Evolutionary conservation across 2,113 vertebrate species (phyloP).

Genomic region (Proteles cristata): DNA sequence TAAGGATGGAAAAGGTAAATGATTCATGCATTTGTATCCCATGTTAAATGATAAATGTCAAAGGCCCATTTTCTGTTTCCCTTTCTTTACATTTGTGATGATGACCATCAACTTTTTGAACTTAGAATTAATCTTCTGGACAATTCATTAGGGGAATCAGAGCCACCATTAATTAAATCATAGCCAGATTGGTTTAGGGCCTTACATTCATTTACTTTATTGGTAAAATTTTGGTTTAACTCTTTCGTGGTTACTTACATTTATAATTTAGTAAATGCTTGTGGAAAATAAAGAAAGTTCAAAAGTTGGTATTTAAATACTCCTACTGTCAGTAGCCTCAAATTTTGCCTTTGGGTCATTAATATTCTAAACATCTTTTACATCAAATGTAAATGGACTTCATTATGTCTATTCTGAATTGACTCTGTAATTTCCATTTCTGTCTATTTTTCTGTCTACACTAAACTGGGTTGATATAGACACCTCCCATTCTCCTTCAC

Average conservation of each 20-base stretch:
- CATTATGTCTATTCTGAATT: conserved; percentile 68
- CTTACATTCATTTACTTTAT: neutral
- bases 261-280: neutral
- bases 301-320: conserved; percentile 49
- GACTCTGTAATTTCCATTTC: conserved; percentile 69
- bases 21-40: neutral
- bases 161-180: neutral
- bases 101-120: neutral
- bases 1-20: conserved; percentile 32
- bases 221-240: conserved; percentile 41
- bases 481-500: conserved; percentile 64
- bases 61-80: neutral
- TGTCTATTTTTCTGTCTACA: conserved; percentile 70
- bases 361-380: conserved; percentile 71
- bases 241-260: conserved; percentile 9
- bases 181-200: neutral
- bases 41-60: conserved; percentile 42
- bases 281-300: conserved; percentile 18
- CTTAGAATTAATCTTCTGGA: conserved; percentile 32
- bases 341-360: conserved; percentile 56
- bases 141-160: neutral
- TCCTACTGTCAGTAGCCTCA: neutral
- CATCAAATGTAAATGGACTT: conserved; percentile 69
- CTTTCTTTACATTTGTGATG: neutral
- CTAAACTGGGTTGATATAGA: conserved; percentile 65